Base-by-base conservation (phyloP, 1,140 invertebrate genomes). In the Drosophila lacertosa region DNA sequence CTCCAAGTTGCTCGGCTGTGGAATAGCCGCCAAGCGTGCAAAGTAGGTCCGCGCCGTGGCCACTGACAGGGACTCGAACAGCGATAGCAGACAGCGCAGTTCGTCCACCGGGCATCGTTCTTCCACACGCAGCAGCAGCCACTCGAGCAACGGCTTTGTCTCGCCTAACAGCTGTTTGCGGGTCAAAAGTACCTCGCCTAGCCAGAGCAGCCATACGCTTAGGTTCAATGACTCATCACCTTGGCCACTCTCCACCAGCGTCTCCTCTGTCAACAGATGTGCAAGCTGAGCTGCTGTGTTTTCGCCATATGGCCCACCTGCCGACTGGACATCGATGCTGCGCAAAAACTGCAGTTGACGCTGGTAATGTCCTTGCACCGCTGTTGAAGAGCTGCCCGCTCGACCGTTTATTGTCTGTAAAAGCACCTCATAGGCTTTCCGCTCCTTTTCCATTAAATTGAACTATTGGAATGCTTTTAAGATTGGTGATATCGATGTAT, bases 361-460 rank as follows among this genome's bases (percentile, higher is more conserved):
- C 7, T 81, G 42, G 18, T 44, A 29, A 4, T 37, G 32, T 11
- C 6, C 51, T 6, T 57, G 47, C 7, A 55, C 51, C 20, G 53
- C 40, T 0, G 24, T 4, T 10, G 29, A 6, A 4, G 64, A 44
- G 45, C 20, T 48, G 16, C 20, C 29, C n/a, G 39, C 20, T 3
- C 50, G 29, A 24, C 11, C 35, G 32, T 70, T 50, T 57, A 77
- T 32, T 39, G 48, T 39, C 5, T 65, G 53, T 37, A 59, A 11
- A 22, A 82, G 59, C 33, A 9, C 45, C n/a, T 78, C 79, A 24
- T 64, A 63, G 13, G 39, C 60, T 50, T 77, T 51, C 13, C 18
- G 45, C 44, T 78, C 79, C 58, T 77, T 82, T 3, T 82, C 78
- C 78, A 80, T 79, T 44, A 59, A 62, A 44, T 32, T 22, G 10